A percentile compares a stretch with the other conserved stretches of the same genome.
Evolutionary conservation across 37 sponge, comb jelly and placozoan genomes (phyloP).

Genomic region (Bolinopsis microptera): DNA sequence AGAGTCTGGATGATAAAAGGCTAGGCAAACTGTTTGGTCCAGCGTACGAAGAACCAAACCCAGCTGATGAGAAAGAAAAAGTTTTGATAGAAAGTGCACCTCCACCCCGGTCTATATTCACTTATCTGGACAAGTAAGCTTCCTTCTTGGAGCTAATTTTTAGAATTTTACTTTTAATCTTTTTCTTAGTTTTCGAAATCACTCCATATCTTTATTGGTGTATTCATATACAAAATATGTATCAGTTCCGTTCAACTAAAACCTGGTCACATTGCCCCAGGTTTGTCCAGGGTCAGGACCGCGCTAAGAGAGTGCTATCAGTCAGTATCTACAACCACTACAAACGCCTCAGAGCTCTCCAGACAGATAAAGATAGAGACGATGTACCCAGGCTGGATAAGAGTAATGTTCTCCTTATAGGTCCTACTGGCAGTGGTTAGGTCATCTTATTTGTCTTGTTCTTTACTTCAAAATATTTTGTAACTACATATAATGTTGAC

Average conservation of each 20-base stretch:
- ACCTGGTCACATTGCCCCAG: too few species aligned
- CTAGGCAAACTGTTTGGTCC: slow-evolving; percentile 23
- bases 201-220: too few species aligned
- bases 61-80: not conserved
- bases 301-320: slow-evolving; percentile 92
- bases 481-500: too few species aligned
- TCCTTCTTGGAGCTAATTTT: too few species aligned
- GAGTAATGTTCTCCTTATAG: slow-evolving; percentile 94
- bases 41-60: slow-evolving; percentile 35
- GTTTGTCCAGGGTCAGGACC: slow-evolving; percentile 77
- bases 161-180: too few species aligned
- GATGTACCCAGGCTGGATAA: slow-evolving; percentile 76
- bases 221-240: too few species aligned
- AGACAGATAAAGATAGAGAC: not conserved
- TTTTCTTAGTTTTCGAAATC: too few species aligned
- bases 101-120: slow-evolving; percentile 10
- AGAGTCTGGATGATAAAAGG: slow-evolving; percentile 50
- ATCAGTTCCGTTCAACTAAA: too few species aligned
- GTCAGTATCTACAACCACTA: slow-evolving; percentile 99
- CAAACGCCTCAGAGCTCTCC: slow-evolving; percentile 77
- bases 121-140: slow-evolving; percentile 43
- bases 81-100: not conserved
- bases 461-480: too few species aligned
- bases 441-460: too few species aligned
- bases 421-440: slow-evolving; percentile 97